These are phyloP conservation scores for Pyrgilauda ruficollis DNA, from an alignment of 2,113 vertebrate species.

Conservation along the genomic window DNA sequence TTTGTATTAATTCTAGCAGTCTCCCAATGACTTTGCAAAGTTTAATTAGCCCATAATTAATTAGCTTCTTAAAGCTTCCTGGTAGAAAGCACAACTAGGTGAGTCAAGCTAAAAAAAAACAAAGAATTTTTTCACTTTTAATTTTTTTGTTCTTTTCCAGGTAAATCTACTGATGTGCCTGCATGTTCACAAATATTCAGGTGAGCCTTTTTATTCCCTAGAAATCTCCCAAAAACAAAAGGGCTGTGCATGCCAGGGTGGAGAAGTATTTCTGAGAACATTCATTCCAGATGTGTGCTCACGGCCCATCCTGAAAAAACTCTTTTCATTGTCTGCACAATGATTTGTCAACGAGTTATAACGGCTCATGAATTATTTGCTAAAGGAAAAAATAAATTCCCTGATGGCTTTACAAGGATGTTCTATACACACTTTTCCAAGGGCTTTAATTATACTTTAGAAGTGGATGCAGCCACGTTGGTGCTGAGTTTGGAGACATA, in stretches of 20 bases:
- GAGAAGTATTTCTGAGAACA: slow-evolving; percentile 8
- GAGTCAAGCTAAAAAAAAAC: neutral
- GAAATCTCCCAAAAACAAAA: neutral
- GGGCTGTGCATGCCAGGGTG: neutral
- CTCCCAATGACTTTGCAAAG: neutral
- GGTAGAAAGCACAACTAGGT: neutral
- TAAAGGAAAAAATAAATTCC: slow-evolving; percentile 2
- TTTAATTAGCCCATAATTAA: slow-evolving; percentile 31
- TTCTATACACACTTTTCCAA: neutral
- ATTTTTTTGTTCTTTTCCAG: neutral
- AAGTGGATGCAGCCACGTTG: neutral
- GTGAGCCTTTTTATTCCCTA: neutral
- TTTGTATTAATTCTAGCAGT: neutral
- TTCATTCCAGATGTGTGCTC: slow-evolving; percentile 33
- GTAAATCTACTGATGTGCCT: neutral
- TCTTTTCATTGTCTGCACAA: slow-evolving; percentile 31
- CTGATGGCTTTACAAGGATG: neutral
- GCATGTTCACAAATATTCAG: neutral
- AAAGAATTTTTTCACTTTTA: neutral
- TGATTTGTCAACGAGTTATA: slow-evolving; percentile 38
- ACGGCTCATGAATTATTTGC: slow-evolving; percentile 40
- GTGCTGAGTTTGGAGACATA: neutral
- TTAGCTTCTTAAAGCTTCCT: neutral
- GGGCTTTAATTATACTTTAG: neutral
- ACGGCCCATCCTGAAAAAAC: neutral